phyloP scores from a whole-genome alignment of 2,888 invertebrate genomes.

The Schizotus pectinicornis region DNA sequence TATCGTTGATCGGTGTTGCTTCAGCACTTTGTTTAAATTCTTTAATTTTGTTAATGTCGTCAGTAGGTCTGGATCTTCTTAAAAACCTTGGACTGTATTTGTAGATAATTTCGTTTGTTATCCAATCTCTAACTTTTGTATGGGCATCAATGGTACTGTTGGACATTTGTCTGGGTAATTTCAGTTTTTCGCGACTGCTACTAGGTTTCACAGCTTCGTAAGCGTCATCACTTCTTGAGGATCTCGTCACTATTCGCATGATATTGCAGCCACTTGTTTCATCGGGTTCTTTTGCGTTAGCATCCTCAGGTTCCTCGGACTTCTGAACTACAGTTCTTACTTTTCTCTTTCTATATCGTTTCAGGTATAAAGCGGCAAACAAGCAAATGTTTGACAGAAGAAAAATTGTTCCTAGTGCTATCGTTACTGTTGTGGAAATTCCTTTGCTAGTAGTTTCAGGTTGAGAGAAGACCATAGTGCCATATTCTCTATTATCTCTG shows the following conservation, averaged over 20 bases:
- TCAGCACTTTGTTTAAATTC: conserved; percentile 31
- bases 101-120: conserved; percentile 78
- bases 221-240: conserved; percentile 60
- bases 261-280: conserved; percentile 62
- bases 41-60: conserved; percentile 35
- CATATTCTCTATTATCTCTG: conserved; percentile 36
- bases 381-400: conserved; percentile 75
- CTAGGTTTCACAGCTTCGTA: conserved; percentile 62
- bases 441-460: conserved; percentile 50
- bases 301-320: conserved; percentile 59
- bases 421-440: conserved; percentile 65
- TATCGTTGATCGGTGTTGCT: conserved; percentile 49
- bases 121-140: conserved; percentile 87
- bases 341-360: conserved; percentile 65
- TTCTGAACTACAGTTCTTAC: conserved; percentile 60
- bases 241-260: conserved; percentile 63
- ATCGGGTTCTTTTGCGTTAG: conserved; percentile 26
- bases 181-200: conserved; percentile 66
- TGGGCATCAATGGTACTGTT: conserved; percentile 84
- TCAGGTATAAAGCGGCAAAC: conserved; percentile 71
- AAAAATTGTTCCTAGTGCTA: conserved; percentile 73
- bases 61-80: conserved; percentile 59
- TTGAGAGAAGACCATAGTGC: conserved; percentile 56
- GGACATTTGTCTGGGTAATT: conserved; percentile 74
- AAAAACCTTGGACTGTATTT: conserved; percentile 73